Base-by-base conservation (phyloP, 2,888 invertebrate species). In the Hirtodrosophila confusa region DNA sequence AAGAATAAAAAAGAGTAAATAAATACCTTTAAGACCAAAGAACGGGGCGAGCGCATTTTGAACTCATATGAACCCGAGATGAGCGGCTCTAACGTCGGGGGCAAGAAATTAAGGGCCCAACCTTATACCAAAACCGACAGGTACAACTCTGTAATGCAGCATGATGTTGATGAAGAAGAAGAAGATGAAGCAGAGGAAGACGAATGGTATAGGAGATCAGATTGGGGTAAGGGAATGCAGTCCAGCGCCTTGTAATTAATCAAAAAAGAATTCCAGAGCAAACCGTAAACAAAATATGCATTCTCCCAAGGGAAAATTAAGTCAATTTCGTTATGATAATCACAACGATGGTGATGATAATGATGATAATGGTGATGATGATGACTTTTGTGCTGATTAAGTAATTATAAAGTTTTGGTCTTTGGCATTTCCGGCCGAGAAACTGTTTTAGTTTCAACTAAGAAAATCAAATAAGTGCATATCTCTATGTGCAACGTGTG, bases 31-130 rank as follows among this genome's bases (percentile, higher is more conserved):
- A 65, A 64, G 55, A 72, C 35, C 31, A 48, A 69, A 53, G 57
- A 49, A 4, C 23, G 48, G 36, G 36, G 23, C 7, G 27, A 57
- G 43, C 68, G 54, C 64, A 60, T 51, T 75, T 60, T 86, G 82
- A 86, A 82, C 82, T 85, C 86, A 57, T 57, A 73, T 82, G 86
- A 82, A 82, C 82, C 67, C 86, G 11, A 37, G 45, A 43, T 39
- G 51, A 55, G 62, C 65, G 39, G 50, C 54, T 70, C 58, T 65
- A 69, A 69, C 54, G 49, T 60, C 54, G 50, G 49, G 61, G 62
- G 48, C 43, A 65, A 66, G 58, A 61, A 73, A 62, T 57, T 47
- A 60, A 65, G 69, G 67, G 73, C 50, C 68, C 63, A 54, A 63
- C 50, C 53, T 65, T 43, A 47, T 36, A n/a, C 29, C 50, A 35